Evolutionary conservation across 2,797 vertebrate genomes (phyloP), one percentile per base, ranked within the genome.

Genomic region (Parauchenoglanis punctatus): DNA sequence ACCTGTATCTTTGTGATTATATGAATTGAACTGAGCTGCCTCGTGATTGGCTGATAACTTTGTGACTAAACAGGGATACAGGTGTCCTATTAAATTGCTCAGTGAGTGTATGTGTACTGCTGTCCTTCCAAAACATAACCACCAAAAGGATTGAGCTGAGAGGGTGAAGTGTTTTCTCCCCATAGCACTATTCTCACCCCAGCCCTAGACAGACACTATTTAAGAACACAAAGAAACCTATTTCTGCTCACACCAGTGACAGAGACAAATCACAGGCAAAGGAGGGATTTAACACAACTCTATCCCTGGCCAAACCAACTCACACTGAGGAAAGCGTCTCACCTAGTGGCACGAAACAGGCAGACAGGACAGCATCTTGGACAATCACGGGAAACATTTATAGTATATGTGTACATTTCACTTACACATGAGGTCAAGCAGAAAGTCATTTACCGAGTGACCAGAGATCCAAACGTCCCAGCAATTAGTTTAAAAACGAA

Each of bases 211-310:
- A 46, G 44, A 46, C 28, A 13, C 49, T 35, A 86, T 86, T 49
- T 90, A 31, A 82, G 35, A 83, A 73, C 44, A 77, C 52, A 73
- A 83, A 86, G 85, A 83, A 59, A 63, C 52, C 7, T 40, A 83
- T 73, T 87, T 85, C 72, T 59, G 31, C n/a, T 65, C 52, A 85
- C 81, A 81, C 20, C 81, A 63, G 44, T 65, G 44, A 58, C 82
- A 85, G 81, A 83, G 86, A 87, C 28, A 28, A 77, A 83, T 85
- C 61, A 78, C 61, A 76, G 84, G 28, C 28, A 61, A 68, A 75
- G 63, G 63, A 46, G 61, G 23, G 28, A 81, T 68, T 81, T 75
- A 67, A 68, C 61, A 81, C 44, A 87, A 73, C 56, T 75, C 56
- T n/a, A 63, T 54, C 13, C 15, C 56, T 10, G n/a, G 28, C 23